Percentiles rank a stretch among this genome's conserved stretches.
These are phyloP conservation scores for Malachius bipustulatus DNA, from an alignment of 2,888 invertebrate genomes.

Conservation along the genomic window DNA sequence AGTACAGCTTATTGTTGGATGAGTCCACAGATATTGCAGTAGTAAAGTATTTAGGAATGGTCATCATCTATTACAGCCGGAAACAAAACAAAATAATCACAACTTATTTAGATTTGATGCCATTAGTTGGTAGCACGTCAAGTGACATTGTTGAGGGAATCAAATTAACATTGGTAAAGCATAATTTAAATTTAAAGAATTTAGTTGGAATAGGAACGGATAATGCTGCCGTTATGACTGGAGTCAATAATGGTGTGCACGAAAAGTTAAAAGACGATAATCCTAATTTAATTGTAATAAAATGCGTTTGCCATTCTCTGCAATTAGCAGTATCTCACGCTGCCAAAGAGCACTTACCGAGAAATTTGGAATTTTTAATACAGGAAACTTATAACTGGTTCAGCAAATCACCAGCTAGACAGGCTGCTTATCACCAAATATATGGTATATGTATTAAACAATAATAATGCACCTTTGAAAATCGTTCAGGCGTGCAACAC, in stretches of 20 bases:
- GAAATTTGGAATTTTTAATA: constrained; percentile 21
- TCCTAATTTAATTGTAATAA: constrained; percentile 22
- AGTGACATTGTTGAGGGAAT: background rate
- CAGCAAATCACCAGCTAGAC: constrained; percentile 15
- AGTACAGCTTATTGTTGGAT: constrained; percentile 5
- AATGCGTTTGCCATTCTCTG: constrained; percentile 30
- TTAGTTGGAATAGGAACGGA: constrained; percentile 20
- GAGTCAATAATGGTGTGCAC: constrained; percentile 26
- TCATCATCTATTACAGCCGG: constrained; percentile 6
- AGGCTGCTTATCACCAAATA: constrained; percentile 17
- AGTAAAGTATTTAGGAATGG: constrained; percentile 5
- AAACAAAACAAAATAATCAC: constrained; percentile 1
- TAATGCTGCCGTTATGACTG: constrained; percentile 30
- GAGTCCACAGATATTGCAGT: constrained; percentile 6
- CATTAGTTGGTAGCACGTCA: background rate
- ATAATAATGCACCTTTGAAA: constrained; percentile 20
- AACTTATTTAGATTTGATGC: constrained; percentile 1
- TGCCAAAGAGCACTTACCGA: constrained; percentile 20
- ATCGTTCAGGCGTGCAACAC: constrained; percentile 22
- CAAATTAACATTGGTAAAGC: background rate
- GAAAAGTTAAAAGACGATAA: background rate
- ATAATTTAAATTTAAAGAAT: background rate
- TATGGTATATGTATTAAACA: constrained; percentile 20
- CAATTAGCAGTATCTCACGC: constrained; percentile 25
- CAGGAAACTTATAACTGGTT: constrained; percentile 27